phyloP scores from a whole-genome alignment of 2,888 invertebrate species.

The Erebia ligea region DNA sequence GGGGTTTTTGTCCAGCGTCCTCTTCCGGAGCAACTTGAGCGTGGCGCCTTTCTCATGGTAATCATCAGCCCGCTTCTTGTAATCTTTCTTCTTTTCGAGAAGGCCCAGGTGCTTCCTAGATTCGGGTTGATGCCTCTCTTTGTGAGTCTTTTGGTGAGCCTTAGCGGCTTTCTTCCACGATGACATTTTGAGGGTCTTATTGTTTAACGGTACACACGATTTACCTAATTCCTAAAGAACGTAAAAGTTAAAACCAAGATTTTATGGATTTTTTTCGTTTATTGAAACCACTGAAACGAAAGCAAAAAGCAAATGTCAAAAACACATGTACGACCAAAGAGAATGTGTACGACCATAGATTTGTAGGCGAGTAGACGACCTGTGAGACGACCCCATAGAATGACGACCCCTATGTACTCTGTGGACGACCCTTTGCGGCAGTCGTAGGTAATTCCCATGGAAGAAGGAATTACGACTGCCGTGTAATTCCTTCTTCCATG shows the following conservation, averaged over 20 bases:
- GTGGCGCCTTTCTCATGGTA: slow-evolving; percentile 92
- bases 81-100: slow-evolving; percentile 95
- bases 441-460: no score
- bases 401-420: no score
- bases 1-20: slow-evolving; percentile 96
- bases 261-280: no score
- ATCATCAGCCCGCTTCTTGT: slow-evolving; percentile 89
- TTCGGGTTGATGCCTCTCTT: slow-evolving; percentile 93
- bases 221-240: not conserved
- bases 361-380: no score
- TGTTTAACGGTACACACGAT: slow-evolving; percentile 2
- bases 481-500: no score
- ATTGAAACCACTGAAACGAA: no score
- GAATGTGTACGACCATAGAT: no score
- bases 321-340: not conserved
- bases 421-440: no score
- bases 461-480: no score
- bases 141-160: slow-evolving; percentile 91
- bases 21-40: slow-evolving; percentile 90
- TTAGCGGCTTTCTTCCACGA: slow-evolving; percentile 95
- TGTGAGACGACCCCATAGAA: no score
- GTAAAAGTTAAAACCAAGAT: not conserved
- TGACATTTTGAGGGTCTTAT: slow-evolving; percentile 85
- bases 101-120: slow-evolving; percentile 90
- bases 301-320: not conserved